phyloP scores from a whole-genome alignment of 2,888 invertebrate species.

The Phorcus lineatus region DNA sequence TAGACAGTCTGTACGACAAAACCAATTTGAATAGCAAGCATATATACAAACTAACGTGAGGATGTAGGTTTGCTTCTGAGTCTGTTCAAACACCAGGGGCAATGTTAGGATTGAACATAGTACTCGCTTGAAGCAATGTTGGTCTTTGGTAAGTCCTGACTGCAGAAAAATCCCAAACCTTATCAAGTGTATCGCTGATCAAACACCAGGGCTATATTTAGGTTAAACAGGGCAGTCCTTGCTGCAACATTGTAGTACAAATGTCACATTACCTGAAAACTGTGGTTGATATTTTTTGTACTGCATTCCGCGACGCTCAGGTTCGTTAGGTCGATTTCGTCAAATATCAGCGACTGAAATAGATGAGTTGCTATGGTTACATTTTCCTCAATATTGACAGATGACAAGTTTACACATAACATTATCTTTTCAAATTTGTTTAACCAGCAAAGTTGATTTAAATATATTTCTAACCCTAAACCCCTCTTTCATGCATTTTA shows the following conservation, averaged over 20 bases:
- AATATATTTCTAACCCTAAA: too few species aligned
- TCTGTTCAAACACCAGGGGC: too few species aligned
- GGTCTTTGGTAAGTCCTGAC: too few species aligned
- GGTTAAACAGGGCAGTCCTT: too few species aligned
- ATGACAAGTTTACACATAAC: neutral
- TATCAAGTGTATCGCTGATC: neutral
- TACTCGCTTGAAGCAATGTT: too few species aligned
- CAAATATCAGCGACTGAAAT: constrained; percentile 90
- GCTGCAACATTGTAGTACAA: neutral
- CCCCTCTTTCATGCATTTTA: neutral
- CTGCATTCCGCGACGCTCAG: constrained; percentile 91
- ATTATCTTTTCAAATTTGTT: neutral
- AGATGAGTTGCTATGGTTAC: constrained; percentile 55
- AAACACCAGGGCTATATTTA: too few species aligned
- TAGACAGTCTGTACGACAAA: too few species aligned
- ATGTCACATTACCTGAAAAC: constrained; percentile 84
- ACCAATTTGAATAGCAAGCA: too few species aligned
- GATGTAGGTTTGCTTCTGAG: too few species aligned
- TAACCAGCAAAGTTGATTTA: too few species aligned
- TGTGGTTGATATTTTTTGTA: constrained; percentile 89
- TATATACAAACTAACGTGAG: too few species aligned
- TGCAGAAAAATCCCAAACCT: neutral
- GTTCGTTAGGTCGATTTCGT: constrained; percentile 90
- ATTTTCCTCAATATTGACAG: neutral
- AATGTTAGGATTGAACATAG: too few species aligned